Base-by-base conservation (phyloP, 2,797 vertebrate genomes). In the Syndactyla subalaris region DNA sequence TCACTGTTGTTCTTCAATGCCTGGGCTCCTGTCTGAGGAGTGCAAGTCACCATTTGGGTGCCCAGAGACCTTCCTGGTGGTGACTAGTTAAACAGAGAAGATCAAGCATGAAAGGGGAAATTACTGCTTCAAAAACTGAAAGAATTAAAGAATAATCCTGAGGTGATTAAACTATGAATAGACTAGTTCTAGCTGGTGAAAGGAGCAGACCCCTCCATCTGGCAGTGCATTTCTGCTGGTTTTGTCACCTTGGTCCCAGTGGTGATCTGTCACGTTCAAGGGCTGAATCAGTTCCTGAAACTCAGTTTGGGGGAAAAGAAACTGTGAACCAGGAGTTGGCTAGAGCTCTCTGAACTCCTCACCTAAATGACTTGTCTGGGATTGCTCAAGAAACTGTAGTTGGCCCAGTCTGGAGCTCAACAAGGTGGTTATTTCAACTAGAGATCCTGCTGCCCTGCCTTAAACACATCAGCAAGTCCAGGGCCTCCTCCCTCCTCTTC, bases 231-330 rank as follows among this genome's bases (percentile, higher is more conserved):
- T 90, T 41, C 74, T 87, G 7, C 58, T 72, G 26, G 8, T 48
- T 76, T 62, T 71, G 65, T 85, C 24, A n/a, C 68, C 59, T 57
- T n/a, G 10, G 27, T 82, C 43, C 74, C 2, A 1, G 7, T 30
- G 38, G 21, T 87, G 63, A 59, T 76, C 38, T 83, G 41, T 88
- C 34, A 34, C 9, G 74, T 81, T 71, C n/a, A 4, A 5, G 65
- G 34, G 41, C 78, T 95, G 79, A 91, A 89, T 89, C 57, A 74
- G 16, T 85, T 94, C 82, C 91, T 39, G 82, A 91, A 95, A 89
- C 45, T 0, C 5, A 70, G 49, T 54, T 54, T 91, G 91, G 80
- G 72, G 58, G 59, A 65, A 86, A 61, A 65, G 45, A 78, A 88
- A 2, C 72, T 7, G 1, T 16, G 57, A 74, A 49, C 61, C 26